phyloP scores from a whole-genome alignment of 1,140 invertebrate genomes.

The Drosophila mojavensis region DNA sequence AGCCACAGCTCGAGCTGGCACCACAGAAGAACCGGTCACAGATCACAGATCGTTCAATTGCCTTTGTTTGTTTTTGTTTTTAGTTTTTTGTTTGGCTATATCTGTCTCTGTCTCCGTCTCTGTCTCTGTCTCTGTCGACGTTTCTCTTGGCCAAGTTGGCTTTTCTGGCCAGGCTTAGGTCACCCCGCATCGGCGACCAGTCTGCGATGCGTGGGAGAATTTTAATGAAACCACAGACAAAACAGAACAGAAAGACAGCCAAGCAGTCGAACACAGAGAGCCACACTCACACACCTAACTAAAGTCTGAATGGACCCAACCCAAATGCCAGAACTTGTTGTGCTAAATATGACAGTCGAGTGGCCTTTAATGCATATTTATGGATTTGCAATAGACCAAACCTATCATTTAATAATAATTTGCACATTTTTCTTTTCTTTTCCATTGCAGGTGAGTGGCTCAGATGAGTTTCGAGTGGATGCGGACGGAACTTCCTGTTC shows the following conservation, averaged over 20 bases:
- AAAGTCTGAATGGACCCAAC: slow-evolving; percentile 19
- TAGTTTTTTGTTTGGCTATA: slow-evolving; percentile 4
- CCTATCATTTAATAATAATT: slow-evolving; percentile 28
- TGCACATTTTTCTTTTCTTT: slow-evolving; percentile 8
- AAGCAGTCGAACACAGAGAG: not conserved
- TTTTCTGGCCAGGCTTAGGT: slow-evolving; percentile 37
- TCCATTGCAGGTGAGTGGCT: slow-evolving; percentile 68
- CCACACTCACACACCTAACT: slow-evolving; percentile 23
- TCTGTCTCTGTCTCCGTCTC: not conserved
- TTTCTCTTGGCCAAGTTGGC: slow-evolving; percentile 3
- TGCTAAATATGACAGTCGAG: slow-evolving; percentile 36
- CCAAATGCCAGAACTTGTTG: slow-evolving; percentile 30
- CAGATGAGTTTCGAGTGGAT: too few relatives aligned
- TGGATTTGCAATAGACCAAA: slow-evolving; percentile 4
- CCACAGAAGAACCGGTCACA: slow-evolving; percentile 61
- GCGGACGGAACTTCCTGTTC: not conserved
- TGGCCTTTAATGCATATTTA: slow-evolving; percentile 27
- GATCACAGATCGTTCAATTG: slow-evolving; percentile 58
- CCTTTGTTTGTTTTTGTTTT: slow-evolving; percentile 55
- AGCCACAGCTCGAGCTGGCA: slow-evolving; percentile 39
- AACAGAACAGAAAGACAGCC: not conserved
- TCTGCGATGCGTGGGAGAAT: slow-evolving; percentile 71
- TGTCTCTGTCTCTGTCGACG: not conserved
- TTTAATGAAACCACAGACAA: slow-evolving; percentile 51
- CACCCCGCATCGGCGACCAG: slow-evolving; percentile 50